Percentiles rank a stretch among this genome's conserved stretches.
Conservation (phyloP, 2,888 invertebrate species). For the Amphiduros pacificus region DNA sequence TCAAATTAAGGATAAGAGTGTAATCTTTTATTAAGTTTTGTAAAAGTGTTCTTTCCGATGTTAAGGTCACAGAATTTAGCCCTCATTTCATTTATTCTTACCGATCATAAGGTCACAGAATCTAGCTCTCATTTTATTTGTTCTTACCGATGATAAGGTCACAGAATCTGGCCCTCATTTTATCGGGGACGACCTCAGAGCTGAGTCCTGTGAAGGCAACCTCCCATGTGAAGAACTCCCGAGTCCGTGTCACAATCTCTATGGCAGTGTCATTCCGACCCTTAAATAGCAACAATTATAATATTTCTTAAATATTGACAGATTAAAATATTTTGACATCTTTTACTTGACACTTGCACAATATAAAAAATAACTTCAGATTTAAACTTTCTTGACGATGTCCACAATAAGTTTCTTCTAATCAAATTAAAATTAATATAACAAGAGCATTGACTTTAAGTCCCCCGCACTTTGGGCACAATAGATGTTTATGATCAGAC, state of each 20-base stretch:
- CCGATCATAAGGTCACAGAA: conserved; percentile 15
- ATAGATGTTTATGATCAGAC: too few relatives aligned
- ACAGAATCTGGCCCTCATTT: conserved; percentile 16
- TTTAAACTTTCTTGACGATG: neutral
- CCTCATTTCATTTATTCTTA: conserved; percentile 14
- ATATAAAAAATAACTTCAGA: too few relatives aligned
- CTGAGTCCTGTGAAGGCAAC: conserved; percentile 9
- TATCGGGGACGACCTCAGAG: conserved; percentile 10
- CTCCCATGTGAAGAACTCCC: conserved; percentile 16
- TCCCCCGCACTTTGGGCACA: too few relatives aligned
- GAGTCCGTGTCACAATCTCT: neutral
- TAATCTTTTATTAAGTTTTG: too few relatives aligned
- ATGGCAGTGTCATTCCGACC: conserved; percentile 10
- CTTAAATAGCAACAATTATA: neutral
- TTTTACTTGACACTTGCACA: too few relatives aligned
- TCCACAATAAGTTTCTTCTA: neutral
- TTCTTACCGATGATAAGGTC: conserved; percentile 13
- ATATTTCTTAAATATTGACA: too few relatives aligned
- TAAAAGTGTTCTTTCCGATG: conserved; percentile 12
- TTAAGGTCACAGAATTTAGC: conserved; percentile 15
- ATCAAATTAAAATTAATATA: too few relatives aligned
- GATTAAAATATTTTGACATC: too few relatives aligned
- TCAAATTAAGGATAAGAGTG: too few relatives aligned
- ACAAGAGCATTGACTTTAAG: too few relatives aligned
- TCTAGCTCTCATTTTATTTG: conserved; percentile 15